Evolutionary conservation across 2,888 invertebrate species (phyloP), one percentile per base, ranked within the genome.

Genomic region (Nomada lathburiana): DNA sequence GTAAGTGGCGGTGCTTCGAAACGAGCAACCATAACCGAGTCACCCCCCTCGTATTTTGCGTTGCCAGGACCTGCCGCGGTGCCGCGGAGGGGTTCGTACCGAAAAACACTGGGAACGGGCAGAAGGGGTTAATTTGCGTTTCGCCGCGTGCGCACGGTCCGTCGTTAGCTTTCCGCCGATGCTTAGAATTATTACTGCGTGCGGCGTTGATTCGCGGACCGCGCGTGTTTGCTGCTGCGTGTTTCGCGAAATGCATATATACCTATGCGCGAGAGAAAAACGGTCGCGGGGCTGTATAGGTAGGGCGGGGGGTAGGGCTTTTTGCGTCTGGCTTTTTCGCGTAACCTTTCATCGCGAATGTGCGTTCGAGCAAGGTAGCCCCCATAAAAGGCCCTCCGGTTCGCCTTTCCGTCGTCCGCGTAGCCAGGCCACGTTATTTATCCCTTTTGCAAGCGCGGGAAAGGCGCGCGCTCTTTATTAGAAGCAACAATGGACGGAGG

Each of bases 41-140:
- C 76, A 76, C 72, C 83, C 85, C 85, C 59, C 69, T 74, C 76
- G 68, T 81, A 69, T 71, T 76, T 82, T 83, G 20, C 74, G 69
- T 62, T 47, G 53, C 75, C 75, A 60, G 77, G 23, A 23, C 26
- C 20, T 26, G 18, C 59, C 50, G 42, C 3, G 73, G 47, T 36
- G 1, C 42, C 59, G 50, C 20, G 18, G 26, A 26, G 50, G 63
- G 60, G 59, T 50, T 53, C 26, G 29, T 52, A 57, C 20, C 62
- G 62, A 60, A 70, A 82, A 80, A 72, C 70, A 64, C 36, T 42
- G 26, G 18, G 23, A 29, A 42, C 11, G 9, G 62, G 60, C 50
- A 16, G 77, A 78, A 73, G 71, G 76, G 80, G 72, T 75, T 85
- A 86, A 86, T 86, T 86, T 86, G 69, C 59, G 73, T 72, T 64